Base-by-base conservation (phyloP, 1,140 invertebrate genomes). In the Parasteatoda tepidariorum region DNA sequence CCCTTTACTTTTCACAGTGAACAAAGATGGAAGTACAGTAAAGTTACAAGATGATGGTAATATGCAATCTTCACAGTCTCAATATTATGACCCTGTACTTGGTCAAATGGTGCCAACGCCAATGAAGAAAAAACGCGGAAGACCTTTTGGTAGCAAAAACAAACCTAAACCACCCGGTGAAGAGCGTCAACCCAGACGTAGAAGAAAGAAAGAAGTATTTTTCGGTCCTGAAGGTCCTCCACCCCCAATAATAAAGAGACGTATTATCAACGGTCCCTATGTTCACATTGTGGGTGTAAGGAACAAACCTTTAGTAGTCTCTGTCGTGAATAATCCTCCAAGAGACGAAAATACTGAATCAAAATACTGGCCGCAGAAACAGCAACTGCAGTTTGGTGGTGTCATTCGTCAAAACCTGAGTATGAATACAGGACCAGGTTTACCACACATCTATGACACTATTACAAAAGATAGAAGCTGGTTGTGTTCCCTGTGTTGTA, bases 401-500 rank as follows among this genome's bases (percentile, higher is more conserved):
- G 64, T 59, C 13, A 74, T 83, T 55, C 68, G 81, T 34, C 66
- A 83, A 33, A 74, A 54, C 15, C 13, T 76, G 34, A 54, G 41
- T 13, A 38, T 78, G 73, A 28, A n/a, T 22, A 18, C 54, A 3
- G 62, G 34, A 41, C n/a, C 15, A 2, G 31, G n/a, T 9, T 48
- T 78, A n/a, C 71, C 83, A 6, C 83, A 74, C 61, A 70, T 84
- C 18, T 84, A 84, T 30, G 83, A 84, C 34, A 68, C 75, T 11
- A 71, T 79, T 26, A 84, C 74, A 11, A 78, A 79, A 30, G 95
- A 96, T 89, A 91, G 91, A 3, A 93, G 92, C 41, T 98, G 96
- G 96, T 92, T 95, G 31, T 98, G 97, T 90, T 94, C 94, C 11
- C 95, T 98, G 86, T 98, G 97, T 89, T 95, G 95, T 87, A 91